Conservation (phyloP, 2,888 invertebrate species). For the Lymantria dispar region DNA sequence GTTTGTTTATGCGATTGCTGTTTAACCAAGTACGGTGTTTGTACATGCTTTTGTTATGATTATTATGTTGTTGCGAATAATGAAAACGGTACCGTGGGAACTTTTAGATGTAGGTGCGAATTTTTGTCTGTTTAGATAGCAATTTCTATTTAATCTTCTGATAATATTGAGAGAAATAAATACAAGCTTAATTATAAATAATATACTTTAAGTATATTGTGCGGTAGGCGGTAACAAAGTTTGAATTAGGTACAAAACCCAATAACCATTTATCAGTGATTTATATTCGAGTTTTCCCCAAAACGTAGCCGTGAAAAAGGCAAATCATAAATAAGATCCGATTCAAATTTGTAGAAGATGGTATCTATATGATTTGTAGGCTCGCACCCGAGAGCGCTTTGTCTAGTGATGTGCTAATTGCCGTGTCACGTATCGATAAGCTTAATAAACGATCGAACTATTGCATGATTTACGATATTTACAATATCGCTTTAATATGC, state of each 20-base stretch:
- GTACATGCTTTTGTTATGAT: conserved; percentile 80
- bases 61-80: conserved; percentile 77
- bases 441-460: conserved; percentile 39
- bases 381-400: conserved; percentile 77
- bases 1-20: conserved; percentile 83
- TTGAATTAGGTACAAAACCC: conserved; percentile 66
- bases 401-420: conserved; percentile 80
- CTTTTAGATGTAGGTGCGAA: conserved; percentile 22
- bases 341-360: conserved; percentile 84
- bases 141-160: conserved; percentile 22
- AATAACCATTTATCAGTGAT: conserved; percentile 77
- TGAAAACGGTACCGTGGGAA: conserved; percentile 63
- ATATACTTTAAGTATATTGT: conserved; percentile 35
- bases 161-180: conserved; percentile 31
- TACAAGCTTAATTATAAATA: conserved; percentile 19
- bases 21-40: conserved; percentile 80
- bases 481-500: conserved; percentile 25
- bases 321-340: conserved; percentile 83
- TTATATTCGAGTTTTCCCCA: conserved; percentile 78
- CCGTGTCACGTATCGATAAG: conserved; percentile 64
- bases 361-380: conserved; percentile 80
- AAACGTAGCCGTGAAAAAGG: conserved; percentile 81
- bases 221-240: conserved; percentile 50
- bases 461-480: conserved; percentile 31
- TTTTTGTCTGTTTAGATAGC: not conserved